Evolutionary conservation across 2,113 vertebrate species (phyloP).

Genomic region (Hydropotes inermis): DNA sequence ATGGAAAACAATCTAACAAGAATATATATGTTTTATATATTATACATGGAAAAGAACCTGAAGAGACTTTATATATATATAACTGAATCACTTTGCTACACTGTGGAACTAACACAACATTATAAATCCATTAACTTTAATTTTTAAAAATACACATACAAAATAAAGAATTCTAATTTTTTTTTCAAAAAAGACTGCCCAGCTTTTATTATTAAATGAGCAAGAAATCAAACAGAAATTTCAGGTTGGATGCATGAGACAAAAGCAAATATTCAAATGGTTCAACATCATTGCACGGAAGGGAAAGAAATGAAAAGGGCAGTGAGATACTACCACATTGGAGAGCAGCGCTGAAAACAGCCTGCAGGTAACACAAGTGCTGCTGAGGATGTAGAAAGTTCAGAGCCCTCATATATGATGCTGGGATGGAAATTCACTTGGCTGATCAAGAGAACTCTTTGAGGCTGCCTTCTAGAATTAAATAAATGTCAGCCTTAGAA

Average conservation of each 20-base stretch:
- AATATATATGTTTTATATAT: not conserved
- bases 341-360: not conserved
- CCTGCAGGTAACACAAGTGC: not conserved
- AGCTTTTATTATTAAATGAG: not conserved
- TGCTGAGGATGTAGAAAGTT: not conserved
- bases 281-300: no score
- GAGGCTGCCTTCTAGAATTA: not conserved
- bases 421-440: not conserved
- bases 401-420: not conserved
- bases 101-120: not conserved
- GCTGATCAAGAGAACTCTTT: not conserved
- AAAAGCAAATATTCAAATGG: not conserved
- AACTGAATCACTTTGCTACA: not conserved
- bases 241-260: not conserved
- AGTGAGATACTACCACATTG: not conserved
- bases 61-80: not conserved
- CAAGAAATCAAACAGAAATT: not conserved
- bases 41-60: not conserved
- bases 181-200: not conserved
- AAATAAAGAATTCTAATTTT: not conserved
- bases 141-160: not conserved
- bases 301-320: not conserved
- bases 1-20: not conserved
- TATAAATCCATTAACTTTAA: not conserved
- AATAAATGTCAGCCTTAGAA: not conserved